These are phyloP conservation scores for Pyrrhosoma nymphula DNA, from an alignment of 2,888 invertebrate species.

Conservation along the genomic window DNA sequence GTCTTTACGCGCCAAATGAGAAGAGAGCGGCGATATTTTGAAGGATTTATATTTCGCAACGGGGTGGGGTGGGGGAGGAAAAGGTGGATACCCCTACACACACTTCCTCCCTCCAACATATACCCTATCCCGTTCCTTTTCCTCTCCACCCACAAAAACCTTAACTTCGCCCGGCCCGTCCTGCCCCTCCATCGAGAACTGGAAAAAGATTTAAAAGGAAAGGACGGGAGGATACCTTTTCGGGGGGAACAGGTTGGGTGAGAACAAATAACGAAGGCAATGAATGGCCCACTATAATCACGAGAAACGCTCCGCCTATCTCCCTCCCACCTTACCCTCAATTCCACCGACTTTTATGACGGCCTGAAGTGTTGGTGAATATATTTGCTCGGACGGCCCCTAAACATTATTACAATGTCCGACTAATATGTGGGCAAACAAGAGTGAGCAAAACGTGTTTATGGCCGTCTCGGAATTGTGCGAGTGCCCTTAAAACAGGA, in stretches of 20 bases:
- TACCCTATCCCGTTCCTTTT: neutral
- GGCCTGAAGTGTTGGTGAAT: constrained; percentile 3
- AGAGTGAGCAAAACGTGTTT: constrained; percentile 29
- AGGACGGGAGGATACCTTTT: constrained; percentile 12
- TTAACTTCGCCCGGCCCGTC: neutral
- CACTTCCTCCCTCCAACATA: neutral
- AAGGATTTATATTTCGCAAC: neutral
- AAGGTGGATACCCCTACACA: neutral
- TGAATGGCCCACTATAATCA: constrained; percentile 32
- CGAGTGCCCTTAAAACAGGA: constrained; percentile 10
- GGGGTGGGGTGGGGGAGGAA: neutral
- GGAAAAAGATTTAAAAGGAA: neutral
- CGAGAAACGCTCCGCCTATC: neutral
- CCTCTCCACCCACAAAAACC: neutral
- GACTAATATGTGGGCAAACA: constrained; percentile 34
- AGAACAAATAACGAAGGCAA: constrained; percentile 24
- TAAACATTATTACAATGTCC: constrained; percentile 16
- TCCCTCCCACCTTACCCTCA: too few species aligned
- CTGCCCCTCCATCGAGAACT: neutral
- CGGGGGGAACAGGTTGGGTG: constrained; percentile 8
- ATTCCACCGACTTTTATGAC: neutral
- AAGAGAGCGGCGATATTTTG: neutral
- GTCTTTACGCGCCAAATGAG: neutral
- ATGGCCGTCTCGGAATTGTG: constrained; percentile 2
- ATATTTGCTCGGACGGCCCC: constrained; percentile 7